phyloP scores from a whole-genome alignment of 2,888 invertebrate genomes.

The Epistrophella euchroma region DNA sequence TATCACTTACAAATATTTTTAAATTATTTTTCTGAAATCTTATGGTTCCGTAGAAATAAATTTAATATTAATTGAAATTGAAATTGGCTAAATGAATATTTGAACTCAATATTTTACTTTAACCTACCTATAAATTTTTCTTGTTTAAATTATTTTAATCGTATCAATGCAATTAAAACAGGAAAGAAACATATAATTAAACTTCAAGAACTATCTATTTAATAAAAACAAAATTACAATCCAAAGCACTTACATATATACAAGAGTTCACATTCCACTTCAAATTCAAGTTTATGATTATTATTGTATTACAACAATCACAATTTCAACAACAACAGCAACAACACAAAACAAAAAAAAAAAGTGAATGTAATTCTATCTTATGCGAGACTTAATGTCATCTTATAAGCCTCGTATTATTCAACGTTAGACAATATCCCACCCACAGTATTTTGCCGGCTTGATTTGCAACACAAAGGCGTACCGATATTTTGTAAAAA shows the following conservation, averaged over 20 bases:
- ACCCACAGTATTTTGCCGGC: slow-evolving; percentile 43
- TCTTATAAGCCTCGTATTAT: slow-evolving; percentile 28
- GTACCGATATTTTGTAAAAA: slow-evolving; percentile 46
- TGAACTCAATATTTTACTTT: too few species aligned
- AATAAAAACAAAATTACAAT: neutral
- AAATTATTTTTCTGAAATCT: too few species aligned
- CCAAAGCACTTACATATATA: neutral
- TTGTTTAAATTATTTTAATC: too few species aligned
- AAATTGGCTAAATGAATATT: too few species aligned
- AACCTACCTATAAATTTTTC: too few species aligned
- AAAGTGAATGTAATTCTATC: slow-evolving; percentile 62
- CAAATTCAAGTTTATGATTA: slow-evolving; percentile 31
- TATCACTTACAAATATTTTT: too few species aligned
- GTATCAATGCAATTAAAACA: neutral
- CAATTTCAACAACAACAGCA: slow-evolving; percentile 3
- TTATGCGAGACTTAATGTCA: slow-evolving; percentile 45
- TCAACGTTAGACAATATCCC: slow-evolving; percentile 41
- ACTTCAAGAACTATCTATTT: neutral
- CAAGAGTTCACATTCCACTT: slow-evolving; percentile 15
- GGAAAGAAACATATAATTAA: neutral
- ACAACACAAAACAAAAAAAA: neutral
- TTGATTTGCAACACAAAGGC: slow-evolving; percentile 42
- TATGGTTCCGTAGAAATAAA: too few species aligned
- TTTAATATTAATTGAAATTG: too few species aligned
- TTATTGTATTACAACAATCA: slow-evolving; percentile 20